Evolutionary conservation across 2,797 vertebrate species (phyloP).

Genomic region (Borostomias antarcticus): DNA sequence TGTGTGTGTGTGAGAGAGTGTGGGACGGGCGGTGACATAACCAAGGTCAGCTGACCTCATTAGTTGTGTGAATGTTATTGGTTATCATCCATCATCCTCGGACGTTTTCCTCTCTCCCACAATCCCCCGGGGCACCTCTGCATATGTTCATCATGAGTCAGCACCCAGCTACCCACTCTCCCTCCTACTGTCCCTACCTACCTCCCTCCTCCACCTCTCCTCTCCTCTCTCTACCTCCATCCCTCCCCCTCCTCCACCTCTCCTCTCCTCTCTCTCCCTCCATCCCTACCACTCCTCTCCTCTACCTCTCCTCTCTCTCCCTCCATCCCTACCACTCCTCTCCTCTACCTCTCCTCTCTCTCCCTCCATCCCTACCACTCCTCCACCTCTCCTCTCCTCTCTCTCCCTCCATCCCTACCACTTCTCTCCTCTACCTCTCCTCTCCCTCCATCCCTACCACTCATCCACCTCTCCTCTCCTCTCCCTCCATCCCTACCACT

Average conservation of each 20-base stretch:
- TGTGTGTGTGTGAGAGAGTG: neutral
- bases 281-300: no score
- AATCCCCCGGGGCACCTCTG: neutral
- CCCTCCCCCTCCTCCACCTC: no score
- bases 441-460: no score
- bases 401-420: neutral
- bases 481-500: neutral
- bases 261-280: no score
- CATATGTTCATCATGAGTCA: neutral
- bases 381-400: neutral
- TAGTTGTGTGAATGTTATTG: neutral
- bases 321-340: no score
- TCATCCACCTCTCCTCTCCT: neutral
- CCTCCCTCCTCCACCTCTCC: neutral
- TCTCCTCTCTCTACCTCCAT: neutral
- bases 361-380: neutral
- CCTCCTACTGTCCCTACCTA: neutral
- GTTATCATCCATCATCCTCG: neutral
- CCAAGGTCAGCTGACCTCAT: constrained; percentile 2
- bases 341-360: no score
- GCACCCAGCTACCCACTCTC: neutral
- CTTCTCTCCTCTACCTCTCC: no score
- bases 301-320: no score
- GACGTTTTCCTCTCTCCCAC: neutral
- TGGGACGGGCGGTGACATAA: neutral